These are phyloP conservation scores for Petaurus breviceps DNA, from an alignment of 2,113 vertebrate genomes.

Conservation along the genomic window DNA sequence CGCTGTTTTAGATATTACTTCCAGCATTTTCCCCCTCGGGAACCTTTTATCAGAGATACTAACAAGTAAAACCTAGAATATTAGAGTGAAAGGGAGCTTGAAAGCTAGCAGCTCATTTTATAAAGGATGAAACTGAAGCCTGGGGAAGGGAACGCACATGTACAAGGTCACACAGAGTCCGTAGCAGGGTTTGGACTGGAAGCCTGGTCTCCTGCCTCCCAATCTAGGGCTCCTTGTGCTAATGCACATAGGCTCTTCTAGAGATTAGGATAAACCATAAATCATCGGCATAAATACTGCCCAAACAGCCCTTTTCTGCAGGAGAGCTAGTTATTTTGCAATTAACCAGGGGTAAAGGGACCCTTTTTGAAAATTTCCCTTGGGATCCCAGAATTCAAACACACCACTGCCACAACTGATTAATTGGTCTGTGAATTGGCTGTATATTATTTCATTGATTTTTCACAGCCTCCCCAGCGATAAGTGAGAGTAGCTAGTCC, in stretches of 20 bases:
- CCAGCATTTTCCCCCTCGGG: not conserved
- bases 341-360: conserved; percentile 20
- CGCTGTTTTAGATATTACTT: not conserved
- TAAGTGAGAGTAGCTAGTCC: not conserved
- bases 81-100: not conserved
- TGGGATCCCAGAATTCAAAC: not conserved
- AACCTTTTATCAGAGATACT: not conserved
- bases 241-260: not conserved
- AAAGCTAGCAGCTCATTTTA: not conserved
- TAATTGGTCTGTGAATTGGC: not conserved
- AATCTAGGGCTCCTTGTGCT: not conserved
- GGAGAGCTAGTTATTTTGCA: not conserved
- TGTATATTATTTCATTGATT: not conserved
- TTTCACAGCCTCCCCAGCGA: conserved; percentile 10
- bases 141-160: conserved; percentile 40
- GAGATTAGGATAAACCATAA: not conserved
- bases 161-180: conserved; percentile 53
- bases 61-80: not conserved
- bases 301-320: conserved; percentile 3
- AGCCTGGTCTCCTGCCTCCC: not conserved
- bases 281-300: not conserved
- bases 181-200: conserved; percentile 1
- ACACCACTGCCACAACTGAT: not conserved
- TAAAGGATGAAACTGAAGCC: conserved; percentile 35
- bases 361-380: not conserved